Evolutionary conservation across 2,888 invertebrate genomes (phyloP).

Genomic region (Cistogaster globosa): DNA sequence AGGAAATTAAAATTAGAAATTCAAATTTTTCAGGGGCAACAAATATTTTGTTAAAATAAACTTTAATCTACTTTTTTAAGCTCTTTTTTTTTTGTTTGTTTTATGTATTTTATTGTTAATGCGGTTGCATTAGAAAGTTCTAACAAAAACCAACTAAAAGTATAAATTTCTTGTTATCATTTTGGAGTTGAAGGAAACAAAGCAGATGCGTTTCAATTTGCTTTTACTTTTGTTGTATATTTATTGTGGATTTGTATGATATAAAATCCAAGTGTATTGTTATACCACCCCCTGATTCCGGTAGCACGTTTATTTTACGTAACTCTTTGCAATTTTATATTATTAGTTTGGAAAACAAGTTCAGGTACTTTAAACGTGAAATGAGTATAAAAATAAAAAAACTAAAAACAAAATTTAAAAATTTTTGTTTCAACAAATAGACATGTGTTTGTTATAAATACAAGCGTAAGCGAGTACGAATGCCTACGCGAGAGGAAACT

Average conservation of each 20-base stretch:
- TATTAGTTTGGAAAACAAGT: constrained; percentile 38
- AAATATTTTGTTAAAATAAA: no score
- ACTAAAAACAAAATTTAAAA: constrained; percentile 11
- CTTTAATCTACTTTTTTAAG: no score
- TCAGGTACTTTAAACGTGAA: not conserved
- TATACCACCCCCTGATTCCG: constrained; percentile 15
- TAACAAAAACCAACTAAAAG: constrained; percentile 4
- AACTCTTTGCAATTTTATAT: constrained; percentile 64
- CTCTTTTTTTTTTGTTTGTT: no score
- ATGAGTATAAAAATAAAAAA: constrained; percentile 2
- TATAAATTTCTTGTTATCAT: not conserved
- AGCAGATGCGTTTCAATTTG: not conserved
- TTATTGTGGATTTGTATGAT: constrained; percentile 18
- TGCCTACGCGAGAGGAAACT: not conserved
- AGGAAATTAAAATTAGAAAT: constrained; percentile 19
- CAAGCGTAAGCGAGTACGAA: not conserved
- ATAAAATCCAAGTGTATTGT: not conserved
- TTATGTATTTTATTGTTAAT: not conserved
- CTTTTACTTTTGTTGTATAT: not conserved
- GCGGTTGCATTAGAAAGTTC: constrained; percentile 21
- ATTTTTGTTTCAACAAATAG: constrained; percentile 9
- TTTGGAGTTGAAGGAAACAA: not conserved
- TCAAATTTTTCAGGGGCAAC: not conserved
- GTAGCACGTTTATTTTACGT: constrained; percentile 65
- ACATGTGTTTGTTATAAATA: not conserved